A percentile compares a stretch with the other conserved stretches of the same genome.
Conservation (phyloP, 2,113 vertebrate species). For the Diadophis punctatus region DNA sequence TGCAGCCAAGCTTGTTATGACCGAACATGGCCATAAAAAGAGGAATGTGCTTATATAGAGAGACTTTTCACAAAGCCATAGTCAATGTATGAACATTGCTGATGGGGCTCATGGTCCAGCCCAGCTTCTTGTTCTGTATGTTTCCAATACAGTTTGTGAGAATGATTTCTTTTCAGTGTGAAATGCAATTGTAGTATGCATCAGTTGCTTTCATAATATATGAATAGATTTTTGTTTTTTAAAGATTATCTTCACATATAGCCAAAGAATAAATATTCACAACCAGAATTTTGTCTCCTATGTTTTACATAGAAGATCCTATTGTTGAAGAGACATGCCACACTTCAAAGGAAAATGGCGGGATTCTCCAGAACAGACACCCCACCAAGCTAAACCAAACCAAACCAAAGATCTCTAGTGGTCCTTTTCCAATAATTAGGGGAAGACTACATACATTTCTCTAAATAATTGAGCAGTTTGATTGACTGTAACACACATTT, state of each 20-base stretch:
- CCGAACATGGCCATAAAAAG: neutral
- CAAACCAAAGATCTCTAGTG: neutral
- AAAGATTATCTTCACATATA: neutral
- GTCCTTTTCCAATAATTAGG: neutral
- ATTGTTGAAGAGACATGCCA: neutral
- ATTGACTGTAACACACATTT: slow-evolving; percentile 52
- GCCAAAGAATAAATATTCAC: neutral
- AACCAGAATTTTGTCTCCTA: neutral
- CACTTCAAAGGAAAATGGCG: neutral
- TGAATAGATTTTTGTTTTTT: neutral
- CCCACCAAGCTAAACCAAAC: neutral
- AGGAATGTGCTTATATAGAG: neutral
- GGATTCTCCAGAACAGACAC: neutral
- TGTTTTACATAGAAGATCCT: neutral
- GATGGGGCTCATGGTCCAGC: neutral
- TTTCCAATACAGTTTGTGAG: neutral
- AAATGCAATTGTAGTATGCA: neutral
- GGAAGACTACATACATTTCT: slow-evolving; percentile 12
- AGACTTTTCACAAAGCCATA: neutral
- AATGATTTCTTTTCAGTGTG: neutral
- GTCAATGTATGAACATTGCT: too few species aligned
- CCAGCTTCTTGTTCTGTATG: neutral
- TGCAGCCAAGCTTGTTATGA: neutral
- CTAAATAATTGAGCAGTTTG: slow-evolving; percentile 41
- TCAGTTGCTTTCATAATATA: neutral